Evolutionary conservation across 2,113 vertebrate genomes (phyloP), one percentile per base, ranked within the genome.

Genomic region (Piaya cayana): DNA sequence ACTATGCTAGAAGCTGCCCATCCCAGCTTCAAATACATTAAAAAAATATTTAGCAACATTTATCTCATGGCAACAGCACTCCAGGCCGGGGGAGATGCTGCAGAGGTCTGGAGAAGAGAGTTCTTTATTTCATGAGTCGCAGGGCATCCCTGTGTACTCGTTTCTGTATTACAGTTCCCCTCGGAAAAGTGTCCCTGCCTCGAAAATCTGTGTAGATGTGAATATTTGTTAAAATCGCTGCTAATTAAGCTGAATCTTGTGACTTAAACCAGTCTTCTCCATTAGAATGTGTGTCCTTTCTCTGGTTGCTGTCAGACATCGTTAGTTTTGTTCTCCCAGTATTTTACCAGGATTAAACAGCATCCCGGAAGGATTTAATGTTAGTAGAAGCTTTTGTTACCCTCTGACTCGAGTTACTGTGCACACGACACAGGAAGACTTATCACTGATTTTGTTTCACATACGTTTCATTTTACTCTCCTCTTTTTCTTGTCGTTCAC

Each of bases 71-170:
- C 56, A 88, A 88, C 12, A 0, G 50, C 56, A 70, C 47, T 67
- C 85, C 45, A 75, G 70, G 39, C 37, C 22, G 30, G 34, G 49
- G 49, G 53, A 56, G 23, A 71, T 43, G 49, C 14, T 74, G 15
- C 19, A 50, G 55, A 21, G 36, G 15, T 56, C 65, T 94, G 60
- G 62, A n/a, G 55, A 72, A 59, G 19, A 67, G 49, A 27, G 36
- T 43, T 64, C 18, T 84, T 81, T 91, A 22, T 70, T 85, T 62
- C n/a, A 62, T 12, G 75, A n/a, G 42, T 8, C 29, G 13, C 3
- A 18, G 30, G 15, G 14, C 1, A 7, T 27, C 47, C 11, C 13
- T 49, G 13, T 32, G 17, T 34, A 45, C 13, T 2, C 0, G 1
- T 4, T 34, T 43, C 21, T 49, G 26, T 71, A 14, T 49, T 79